A percentile compares a stretch with the other conserved stretches of the same genome.
Conservation (phyloP, 2,888 invertebrate species). For the Pyrrhosoma nymphula region DNA sequence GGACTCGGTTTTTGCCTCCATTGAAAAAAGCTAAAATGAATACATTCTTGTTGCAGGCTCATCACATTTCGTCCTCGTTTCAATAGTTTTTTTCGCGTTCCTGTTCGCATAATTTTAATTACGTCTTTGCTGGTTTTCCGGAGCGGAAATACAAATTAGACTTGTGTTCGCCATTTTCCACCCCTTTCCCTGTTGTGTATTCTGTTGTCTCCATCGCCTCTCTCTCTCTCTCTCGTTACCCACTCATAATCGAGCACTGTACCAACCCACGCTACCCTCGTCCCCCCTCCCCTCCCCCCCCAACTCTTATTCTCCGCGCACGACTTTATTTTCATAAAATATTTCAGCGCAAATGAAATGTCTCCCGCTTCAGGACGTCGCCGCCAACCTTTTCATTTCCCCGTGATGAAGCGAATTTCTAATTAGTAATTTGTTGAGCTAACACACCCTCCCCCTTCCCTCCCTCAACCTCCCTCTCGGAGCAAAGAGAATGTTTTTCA, state of each 20-base stretch:
- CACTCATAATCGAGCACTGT: neutral
- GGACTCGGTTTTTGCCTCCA: neutral
- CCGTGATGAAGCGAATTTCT: constrained; percentile 36
- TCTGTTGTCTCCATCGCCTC: neutral
- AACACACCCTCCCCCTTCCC: neutral
- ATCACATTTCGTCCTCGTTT: neutral
- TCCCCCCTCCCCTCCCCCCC: neutral
- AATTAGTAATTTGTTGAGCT: constrained; percentile 16
- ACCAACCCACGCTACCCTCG: neutral
- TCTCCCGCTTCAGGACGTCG: neutral
- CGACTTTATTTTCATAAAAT: neutral
- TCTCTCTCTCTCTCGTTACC: neutral
- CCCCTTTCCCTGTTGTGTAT: neutral
- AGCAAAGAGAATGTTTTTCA: neutral
- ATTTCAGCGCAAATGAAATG: neutral
- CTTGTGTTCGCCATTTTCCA: constrained; percentile 23
- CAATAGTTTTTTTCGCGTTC: neutral
- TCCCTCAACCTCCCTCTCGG: neutral
- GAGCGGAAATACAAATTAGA: constrained; percentile 15
- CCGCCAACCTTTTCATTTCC: neutral
- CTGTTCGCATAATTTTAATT: constrained; percentile 7
- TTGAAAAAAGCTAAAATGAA: neutral
- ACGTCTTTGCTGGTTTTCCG: constrained; percentile 8
- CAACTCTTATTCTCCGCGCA: neutral
- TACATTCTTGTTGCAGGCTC: neutral